Percentiles rank a stretch among this genome's conserved stretches.
Evolutionary conservation across 2,797 vertebrate species (phyloP).

Genomic region (Echeneis naucrates): DNA sequence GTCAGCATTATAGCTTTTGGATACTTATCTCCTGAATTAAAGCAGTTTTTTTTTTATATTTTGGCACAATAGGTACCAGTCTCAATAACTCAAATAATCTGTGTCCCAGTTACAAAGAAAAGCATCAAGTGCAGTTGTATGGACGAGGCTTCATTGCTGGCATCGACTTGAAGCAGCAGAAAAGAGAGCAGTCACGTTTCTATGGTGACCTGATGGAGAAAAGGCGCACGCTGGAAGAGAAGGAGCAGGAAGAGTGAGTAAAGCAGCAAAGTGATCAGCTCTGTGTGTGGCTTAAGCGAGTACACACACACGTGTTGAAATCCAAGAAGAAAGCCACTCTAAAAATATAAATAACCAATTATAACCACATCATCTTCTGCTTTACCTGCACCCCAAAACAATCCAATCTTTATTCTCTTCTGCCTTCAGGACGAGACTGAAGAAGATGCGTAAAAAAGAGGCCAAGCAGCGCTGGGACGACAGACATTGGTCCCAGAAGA

Average conservation of each 20-base stretch:
- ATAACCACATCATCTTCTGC: neutral
- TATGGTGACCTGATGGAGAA: slow-evolving; percentile 99
- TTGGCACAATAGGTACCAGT: neutral
- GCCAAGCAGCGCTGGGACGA: slow-evolving; percentile 99
- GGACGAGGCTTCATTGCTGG: slow-evolving; percentile 97
- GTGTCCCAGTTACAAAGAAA: slow-evolving; percentile 93
- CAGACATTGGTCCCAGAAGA: slow-evolving; percentile 99
- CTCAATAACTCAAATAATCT: neutral
- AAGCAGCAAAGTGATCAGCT: neutral
- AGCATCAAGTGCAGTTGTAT: slow-evolving; percentile 95
- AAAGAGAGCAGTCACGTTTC: slow-evolving; percentile 95
- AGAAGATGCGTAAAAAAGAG: slow-evolving; percentile 97
- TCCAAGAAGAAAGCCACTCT: neutral
- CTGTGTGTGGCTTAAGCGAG: neutral
- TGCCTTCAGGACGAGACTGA: slow-evolving; percentile 87
- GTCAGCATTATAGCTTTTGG: slow-evolving; percentile 46
- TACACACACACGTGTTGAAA: neutral
- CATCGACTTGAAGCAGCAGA: slow-evolving; percentile 98
- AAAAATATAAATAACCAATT: neutral
- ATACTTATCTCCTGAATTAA: neutral
- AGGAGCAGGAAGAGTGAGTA: slow-evolving; percentile 97
- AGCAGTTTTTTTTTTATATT: slow-evolving; percentile 3
- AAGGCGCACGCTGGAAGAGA: slow-evolving; percentile 94
- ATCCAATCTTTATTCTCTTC: neutral
- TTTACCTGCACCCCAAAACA: neutral